phyloP scores from a whole-genome alignment of 2,797 vertebrate genomes.

The Falco berigora region DNA sequence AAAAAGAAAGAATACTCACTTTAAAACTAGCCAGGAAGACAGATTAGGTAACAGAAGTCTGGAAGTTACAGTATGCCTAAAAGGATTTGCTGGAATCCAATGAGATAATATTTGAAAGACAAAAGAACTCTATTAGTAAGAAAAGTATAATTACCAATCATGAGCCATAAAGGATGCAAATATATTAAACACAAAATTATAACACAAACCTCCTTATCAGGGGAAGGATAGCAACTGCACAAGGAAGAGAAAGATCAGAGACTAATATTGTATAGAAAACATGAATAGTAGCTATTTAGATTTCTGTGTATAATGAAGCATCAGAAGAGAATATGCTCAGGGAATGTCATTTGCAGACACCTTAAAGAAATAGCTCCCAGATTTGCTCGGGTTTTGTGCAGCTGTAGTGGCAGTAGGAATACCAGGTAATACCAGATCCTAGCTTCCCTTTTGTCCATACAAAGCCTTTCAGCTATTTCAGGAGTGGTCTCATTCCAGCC shows the following conservation, averaged over 20 bases:
- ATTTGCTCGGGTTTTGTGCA: background rate
- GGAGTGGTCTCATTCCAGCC: background rate
- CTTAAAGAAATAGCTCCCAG: background rate
- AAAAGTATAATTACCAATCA: conserved; percentile 13
- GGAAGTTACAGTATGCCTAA: background rate
- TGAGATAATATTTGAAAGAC: conserved; percentile 5
- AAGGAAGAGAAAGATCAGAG: conserved; percentile 10
- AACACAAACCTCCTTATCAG: background rate
- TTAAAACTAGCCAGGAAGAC: background rate
- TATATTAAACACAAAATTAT: conserved; percentile 2
- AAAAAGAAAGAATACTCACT: background rate
- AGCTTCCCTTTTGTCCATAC: background rate
- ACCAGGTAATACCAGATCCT: background rate
- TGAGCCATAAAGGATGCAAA: conserved; percentile 11
- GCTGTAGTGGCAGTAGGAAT: background rate
- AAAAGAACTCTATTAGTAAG: background rate
- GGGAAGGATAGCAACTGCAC: background rate
- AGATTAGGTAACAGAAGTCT: background rate
- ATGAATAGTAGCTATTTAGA: background rate
- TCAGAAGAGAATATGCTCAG: background rate
- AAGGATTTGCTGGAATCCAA: background rate
- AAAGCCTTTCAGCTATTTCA: background rate
- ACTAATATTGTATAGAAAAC: background rate
- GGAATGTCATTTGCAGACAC: background rate
- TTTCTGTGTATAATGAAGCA: background rate